Conservation (phyloP, 2,888 invertebrate genomes). For the Encarsia formosa region DNA sequence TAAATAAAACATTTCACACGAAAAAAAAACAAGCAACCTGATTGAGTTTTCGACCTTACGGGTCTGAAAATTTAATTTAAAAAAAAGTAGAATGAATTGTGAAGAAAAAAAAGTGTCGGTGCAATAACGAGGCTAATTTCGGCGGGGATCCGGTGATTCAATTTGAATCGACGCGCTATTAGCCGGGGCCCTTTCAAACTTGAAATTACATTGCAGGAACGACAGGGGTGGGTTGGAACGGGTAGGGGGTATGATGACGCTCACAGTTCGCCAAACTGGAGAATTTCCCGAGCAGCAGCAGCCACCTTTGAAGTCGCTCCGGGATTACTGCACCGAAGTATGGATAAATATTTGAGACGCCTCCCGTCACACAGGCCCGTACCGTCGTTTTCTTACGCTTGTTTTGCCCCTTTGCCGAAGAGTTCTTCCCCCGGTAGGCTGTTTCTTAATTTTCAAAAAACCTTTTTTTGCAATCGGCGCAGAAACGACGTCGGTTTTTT, state of each 20-base stretch:
- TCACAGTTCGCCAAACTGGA: slow-evolving; percentile 15
- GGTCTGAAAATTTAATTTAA: no score
- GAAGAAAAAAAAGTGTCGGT: slow-evolving; percentile 3
- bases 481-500: no score
- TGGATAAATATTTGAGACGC: slow-evolving; percentile 21
- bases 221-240: slow-evolving; percentile 6
- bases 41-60: no score
- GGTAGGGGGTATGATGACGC: slow-evolving; percentile 8
- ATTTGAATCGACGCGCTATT: slow-evolving; percentile 23
- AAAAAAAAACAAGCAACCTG: no score
- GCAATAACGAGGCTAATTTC: slow-evolving; percentile 18
- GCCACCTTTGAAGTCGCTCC: slow-evolving; percentile 16
- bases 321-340: slow-evolving; percentile 12
- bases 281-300: slow-evolving; percentile 8
- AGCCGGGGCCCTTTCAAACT: slow-evolving; percentile 7
- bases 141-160: slow-evolving; percentile 12
- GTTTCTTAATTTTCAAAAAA: no score
- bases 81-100: no score
- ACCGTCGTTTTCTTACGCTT: neutral
- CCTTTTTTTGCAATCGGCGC: no score
- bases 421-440: no score
- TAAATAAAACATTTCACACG: no score
- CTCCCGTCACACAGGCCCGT: neutral
- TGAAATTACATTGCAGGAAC: slow-evolving; percentile 18
- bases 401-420: neutral